Base-by-base conservation (phyloP, 2,888 invertebrate genomes). In the Halictus quadricinctus region DNA sequence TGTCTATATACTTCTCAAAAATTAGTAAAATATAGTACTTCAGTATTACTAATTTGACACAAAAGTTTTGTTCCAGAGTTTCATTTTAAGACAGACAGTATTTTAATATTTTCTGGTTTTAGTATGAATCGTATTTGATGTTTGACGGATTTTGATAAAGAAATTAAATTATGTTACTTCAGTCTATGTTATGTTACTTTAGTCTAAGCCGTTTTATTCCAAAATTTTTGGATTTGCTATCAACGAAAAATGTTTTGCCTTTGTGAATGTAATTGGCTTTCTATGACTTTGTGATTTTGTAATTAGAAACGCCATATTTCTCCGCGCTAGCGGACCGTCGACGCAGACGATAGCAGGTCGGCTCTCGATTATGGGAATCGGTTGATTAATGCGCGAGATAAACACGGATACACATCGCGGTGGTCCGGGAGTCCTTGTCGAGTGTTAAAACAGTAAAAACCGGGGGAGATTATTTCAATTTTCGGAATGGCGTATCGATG, bases 401-500 rank as follows among this genome's bases (percentile, higher is more conserved):
- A 73, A 79, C 73, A 79, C 66, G 54, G 50, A 43, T 54, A 66
- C 21, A 7, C 7, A 3, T 15, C 25, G 60, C 25, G 25, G 15
- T 48, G 18, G 7, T 48, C 64, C 18, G 29, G 54, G 60, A 43
- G 43, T 43, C 72, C 43, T 48, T 46, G 36, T 46, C 36, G 25
- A 36, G 12, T 46, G 80, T 48, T 48, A 10, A 50, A 75, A n/a
- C 80, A 73, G 18, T 43, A 60, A 50, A 83, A 80, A 75, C 43
- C 21, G 21, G 25, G 64, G 25, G 72, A 36, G 66, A 43, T 73
- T 78, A 78, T 81, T 73, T 78, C 36, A 78, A 73, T 73, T 66
- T 81, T 73, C 73, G 50, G 15, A 46, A 25, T 29, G 78, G 29
- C 43, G 29, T 18, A 50, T 29, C 81, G 50, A 25, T 46, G 43